Evolutionary conservation across 2,797 vertebrate species (phyloP), one percentile per base, ranked within the genome.

Genomic region (Pangasius djambal): DNA sequence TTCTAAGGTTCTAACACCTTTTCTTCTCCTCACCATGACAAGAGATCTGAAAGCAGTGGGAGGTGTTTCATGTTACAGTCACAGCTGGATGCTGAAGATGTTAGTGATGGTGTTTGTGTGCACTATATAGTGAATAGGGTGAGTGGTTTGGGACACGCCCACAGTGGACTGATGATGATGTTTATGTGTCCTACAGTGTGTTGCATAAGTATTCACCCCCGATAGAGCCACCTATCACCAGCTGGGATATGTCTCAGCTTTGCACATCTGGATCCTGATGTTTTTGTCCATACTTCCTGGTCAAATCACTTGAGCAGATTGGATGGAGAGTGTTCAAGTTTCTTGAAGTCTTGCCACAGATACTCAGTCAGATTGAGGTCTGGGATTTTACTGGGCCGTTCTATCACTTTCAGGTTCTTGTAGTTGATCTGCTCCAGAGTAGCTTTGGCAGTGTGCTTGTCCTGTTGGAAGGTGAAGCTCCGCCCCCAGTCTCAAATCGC

Each of bases 181-280:
- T 16, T 70, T 37, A 9, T 70, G 13, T 34, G 70, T 20, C 25
- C 70, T 74, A 25, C 70, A 72, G 34, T 72, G 6, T 1, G 1
- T 8, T 72, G 69, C 31, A 72, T 72, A 52, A 50, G 69, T 40
- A 40, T 72, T 40, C 18, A 20, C 69, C 34, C 34, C 34, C 34
- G 34, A 34, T 34, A 34, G 34, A 72, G 20, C 37, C 37, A 22
- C 18, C 34, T 72, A 70, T 1, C 1, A 18, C 37, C 31, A 70
- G 70, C 37, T 9, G 18, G 69, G 18, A 6, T 37, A 18, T 31
- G 4, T 31, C 7, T 55, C 55, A 82, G 5, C n/a, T 25, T 22
- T 12, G 52, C 78, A 55, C 78, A 61, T 61, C 31, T 28, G 34
- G 57, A 61, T 83, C 79, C 79, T 83, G 57, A 61, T 83, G 79